A percentile compares a stretch with the other conserved stretches of the same genome.
These are phyloP conservation scores for Lasioglossum malachurum DNA, from an alignment of 2,888 invertebrate genomes.

Conservation along the genomic window DNA sequence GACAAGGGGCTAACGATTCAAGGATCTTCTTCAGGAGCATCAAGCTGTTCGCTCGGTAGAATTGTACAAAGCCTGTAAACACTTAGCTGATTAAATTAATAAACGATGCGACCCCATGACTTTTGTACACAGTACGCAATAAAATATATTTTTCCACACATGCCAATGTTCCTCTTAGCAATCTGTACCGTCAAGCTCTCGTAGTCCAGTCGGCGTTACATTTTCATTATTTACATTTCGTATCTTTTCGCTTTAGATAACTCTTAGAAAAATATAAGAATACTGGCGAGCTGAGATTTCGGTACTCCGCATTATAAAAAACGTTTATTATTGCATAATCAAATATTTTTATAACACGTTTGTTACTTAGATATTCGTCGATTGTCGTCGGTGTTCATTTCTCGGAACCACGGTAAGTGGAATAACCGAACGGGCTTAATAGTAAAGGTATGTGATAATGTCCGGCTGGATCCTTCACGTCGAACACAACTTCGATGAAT, in stretches of 20 bases:
- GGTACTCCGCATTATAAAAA: conserved; percentile 21
- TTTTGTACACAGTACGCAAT: conserved; percentile 43
- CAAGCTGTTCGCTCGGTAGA: not conserved
- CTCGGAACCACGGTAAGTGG: conserved; percentile 91
- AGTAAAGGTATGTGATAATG: conserved; percentile 92
- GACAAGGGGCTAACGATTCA: not conserved
- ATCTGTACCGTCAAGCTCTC: not conserved
- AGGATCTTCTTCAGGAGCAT: not conserved
- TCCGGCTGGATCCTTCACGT: conserved; percentile 87
- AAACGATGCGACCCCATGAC: conserved; percentile 9
- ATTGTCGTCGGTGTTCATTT: conserved; percentile 61
- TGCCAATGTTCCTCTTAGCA: conserved; percentile 7
- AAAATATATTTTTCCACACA: conserved; percentile 53
- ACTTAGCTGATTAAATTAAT: conserved; percentile 10
- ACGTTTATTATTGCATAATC: conserved; percentile 23
- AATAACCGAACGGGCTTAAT: conserved; percentile 91
- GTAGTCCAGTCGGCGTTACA: not conserved
- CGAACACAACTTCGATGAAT: conserved; percentile 91
- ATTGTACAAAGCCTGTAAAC: not conserved
- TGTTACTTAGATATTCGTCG: not conserved
- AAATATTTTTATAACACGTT: conserved; percentile 4
- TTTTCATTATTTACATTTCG: not conserved
- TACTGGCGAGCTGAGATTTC: not conserved
- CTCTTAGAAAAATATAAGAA: not conserved
- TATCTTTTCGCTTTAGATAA: not conserved